Percentiles rank a stretch among this genome's conserved stretches.
Evolutionary conservation across 92 coral and sea anemone genomes (phyloP).

Genomic region (Montipora capitata): DNA sequence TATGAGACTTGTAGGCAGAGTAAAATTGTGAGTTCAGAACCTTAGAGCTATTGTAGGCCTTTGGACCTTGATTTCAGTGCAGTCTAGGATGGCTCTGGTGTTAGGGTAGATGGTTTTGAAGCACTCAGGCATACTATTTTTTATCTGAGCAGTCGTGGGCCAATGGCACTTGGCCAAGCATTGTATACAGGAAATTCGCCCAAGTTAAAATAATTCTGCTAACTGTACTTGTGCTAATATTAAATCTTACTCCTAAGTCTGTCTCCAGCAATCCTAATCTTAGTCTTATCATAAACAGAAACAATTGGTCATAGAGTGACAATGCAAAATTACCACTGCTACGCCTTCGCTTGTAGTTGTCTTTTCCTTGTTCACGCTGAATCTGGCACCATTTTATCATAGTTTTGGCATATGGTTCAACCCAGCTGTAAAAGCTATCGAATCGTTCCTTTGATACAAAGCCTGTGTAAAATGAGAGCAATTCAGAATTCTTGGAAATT

Average conservation of each 20-base stretch:
- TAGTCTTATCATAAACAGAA: slow-evolving; percentile 55
- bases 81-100: slow-evolving; percentile 57
- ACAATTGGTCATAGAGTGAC: slow-evolving; percentile 41
- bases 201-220: slow-evolving; percentile 56
- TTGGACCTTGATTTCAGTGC: slow-evolving; percentile 64
- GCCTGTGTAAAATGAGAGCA: slow-evolving; percentile 53
- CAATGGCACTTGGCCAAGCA: slow-evolving; percentile 65
- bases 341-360: slow-evolving; percentile 45
- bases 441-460: slow-evolving; percentile 50
- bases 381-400: slow-evolving; percentile 52
- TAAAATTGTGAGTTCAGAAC: slow-evolving; percentile 59
- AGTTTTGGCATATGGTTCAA: slow-evolving; percentile 44
- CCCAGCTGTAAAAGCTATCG: slow-evolving; percentile 54
- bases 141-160: slow-evolving; percentile 50
- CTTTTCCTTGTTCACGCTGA: slow-evolving; percentile 46
- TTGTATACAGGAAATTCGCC: slow-evolving; percentile 46
- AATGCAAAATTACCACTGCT: slow-evolving; percentile 59
- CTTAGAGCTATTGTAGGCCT: slow-evolving; percentile 63
- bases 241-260: slow-evolving; percentile 54
- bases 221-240: slow-evolving; percentile 33
- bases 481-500: slow-evolving; percentile 54
- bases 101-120: slow-evolving; percentile 34
- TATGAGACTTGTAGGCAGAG: slow-evolving; percentile 51
- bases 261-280: slow-evolving; percentile 54
- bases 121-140: slow-evolving; percentile 31